Evolutionary conservation across 2,888 invertebrate species (phyloP), one percentile per base, ranked within the genome.

Genomic region (Teleogryllus oceanicus): DNA sequence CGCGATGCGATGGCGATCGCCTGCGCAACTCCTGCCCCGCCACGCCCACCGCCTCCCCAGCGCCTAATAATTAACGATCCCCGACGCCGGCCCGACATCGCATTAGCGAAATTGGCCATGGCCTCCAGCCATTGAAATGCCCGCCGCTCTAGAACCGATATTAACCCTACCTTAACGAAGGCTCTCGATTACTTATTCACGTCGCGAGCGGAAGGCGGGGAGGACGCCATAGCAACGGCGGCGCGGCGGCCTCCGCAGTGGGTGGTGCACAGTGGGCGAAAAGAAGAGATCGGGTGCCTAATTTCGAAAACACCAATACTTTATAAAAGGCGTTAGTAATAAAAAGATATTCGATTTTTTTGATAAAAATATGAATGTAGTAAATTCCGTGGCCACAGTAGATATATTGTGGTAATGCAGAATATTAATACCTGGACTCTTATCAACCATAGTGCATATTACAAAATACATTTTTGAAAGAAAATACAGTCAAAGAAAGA

Each of bases 81-180:
- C 62, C 18, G 18, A 16, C 62, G 13, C 12, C 62, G 13, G 13
- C 62, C 62, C 13, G 62, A 62, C 16, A 62, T 18, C 62, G 62
- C 62, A 62, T 62, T 62, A 62, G 62, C 62, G 62, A 62, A 62
- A 62, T 62, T 62, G 62, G 62, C 62, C 62, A 18, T 62, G n/a
- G 62, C 62, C n/a, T 13, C 62, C n/a, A 18, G 13, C 62, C 62
- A 62, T 62, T 62, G 13, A 37, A n/a, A 13, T 62, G 62, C n/a
- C 62, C n/a, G 16, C 13, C n/a, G 62, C 16, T n/a, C 62, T 18
- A 11, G 62, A 62, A 62, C 62, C 62, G 13, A 62, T 62, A 62
- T 62, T 62, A 62, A 62, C 62, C 62, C 62, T 62, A 62, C 62
- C 62, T n/a, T 62, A 62, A 62, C 62, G 62, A 62, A 62, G 16